phyloP scores from a whole-genome alignment of 2,113 vertebrate genomes.

The Microcebus tavaratra region DNA sequence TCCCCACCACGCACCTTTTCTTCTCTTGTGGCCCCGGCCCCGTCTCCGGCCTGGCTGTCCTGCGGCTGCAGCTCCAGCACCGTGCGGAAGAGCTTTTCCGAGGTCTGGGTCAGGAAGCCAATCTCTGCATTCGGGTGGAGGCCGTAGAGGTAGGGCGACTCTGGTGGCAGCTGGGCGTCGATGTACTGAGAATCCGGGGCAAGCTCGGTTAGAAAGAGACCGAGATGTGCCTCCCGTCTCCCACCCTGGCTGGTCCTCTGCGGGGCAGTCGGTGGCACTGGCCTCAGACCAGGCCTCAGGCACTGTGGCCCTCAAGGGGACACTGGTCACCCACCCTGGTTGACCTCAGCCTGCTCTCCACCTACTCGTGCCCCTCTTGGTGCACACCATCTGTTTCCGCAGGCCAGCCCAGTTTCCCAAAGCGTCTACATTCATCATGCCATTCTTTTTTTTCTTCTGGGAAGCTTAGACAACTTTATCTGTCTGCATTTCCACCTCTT shows the following conservation, averaged over 20 bases:
- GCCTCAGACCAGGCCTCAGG: no score
- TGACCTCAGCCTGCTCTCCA: background rate
- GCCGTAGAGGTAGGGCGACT: slow-evolving; percentile 95
- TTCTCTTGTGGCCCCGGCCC: slow-evolving; percentile 83
- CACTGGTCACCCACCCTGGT: no score
- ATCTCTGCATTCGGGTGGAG: slow-evolving; percentile 98
- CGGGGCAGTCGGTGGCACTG: background rate
- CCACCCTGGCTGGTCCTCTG: background rate
- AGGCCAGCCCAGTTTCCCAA: background rate
- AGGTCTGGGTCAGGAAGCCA: slow-evolving; percentile 94
- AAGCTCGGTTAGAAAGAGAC: background rate
- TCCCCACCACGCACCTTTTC: slow-evolving; percentile 88
- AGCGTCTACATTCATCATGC: background rate
- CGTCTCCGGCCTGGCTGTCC: slow-evolving; percentile 82
- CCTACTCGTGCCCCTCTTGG: fast-evolving
- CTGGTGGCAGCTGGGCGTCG: slow-evolving; percentile 89
- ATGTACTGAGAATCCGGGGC: slow-evolving; percentile 88
- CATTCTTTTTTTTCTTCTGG: background rate
- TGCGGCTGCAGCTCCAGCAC: slow-evolving; percentile 95
- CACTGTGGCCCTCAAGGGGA: no score
- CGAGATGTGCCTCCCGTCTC: fast-evolving
- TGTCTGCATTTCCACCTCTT: background rate
- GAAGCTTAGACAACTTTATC: background rate
- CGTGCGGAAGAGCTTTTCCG: slow-evolving; percentile 91
- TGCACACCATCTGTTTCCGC: no score